Percentiles rank a stretch among this genome's conserved stretches.
These are phyloP conservation scores for Acrocera orbiculus DNA, from an alignment of 2,888 invertebrate genomes.

Conservation along the genomic window DNA sequence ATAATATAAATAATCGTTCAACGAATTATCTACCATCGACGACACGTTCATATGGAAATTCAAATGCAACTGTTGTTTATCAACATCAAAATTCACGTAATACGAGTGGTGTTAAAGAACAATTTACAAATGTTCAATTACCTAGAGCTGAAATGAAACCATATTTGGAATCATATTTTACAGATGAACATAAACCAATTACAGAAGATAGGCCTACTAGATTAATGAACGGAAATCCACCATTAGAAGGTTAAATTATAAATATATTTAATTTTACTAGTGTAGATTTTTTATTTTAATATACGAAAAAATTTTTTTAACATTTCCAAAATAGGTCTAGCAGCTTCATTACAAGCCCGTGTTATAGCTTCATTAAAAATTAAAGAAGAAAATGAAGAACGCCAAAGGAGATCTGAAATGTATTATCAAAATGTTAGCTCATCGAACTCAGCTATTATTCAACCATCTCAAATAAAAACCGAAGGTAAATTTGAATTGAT, in stretches of 20 bases:
- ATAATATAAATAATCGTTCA: not conserved
- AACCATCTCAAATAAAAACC: slow-evolving; percentile 13
- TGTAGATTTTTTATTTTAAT: not conserved
- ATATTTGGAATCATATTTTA: slow-evolving; percentile 51
- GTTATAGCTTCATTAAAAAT: slow-evolving; percentile 49
- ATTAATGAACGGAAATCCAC: slow-evolving; percentile 26
- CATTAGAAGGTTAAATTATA: slow-evolving; percentile 25
- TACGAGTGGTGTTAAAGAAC: slow-evolving; percentile 4
- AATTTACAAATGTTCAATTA: slow-evolving; percentile 31
- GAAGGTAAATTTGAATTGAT: slow-evolving; percentile 11
- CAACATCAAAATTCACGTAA: slow-evolving; percentile 5
- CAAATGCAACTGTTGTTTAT: slow-evolving; percentile 25
- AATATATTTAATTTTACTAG: not conserved
- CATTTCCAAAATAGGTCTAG: slow-evolving; percentile 39
- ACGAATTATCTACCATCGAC: slow-evolving; percentile 2
- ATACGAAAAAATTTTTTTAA: too few species aligned
- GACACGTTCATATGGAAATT: slow-evolving; percentile 14
- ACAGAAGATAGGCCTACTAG: slow-evolving; percentile 19
- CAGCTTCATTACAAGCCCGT: slow-evolving; percentile 65
- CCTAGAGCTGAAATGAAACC: slow-evolving; percentile 55
- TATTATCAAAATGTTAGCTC: slow-evolving; percentile 10
- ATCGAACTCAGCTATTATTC: slow-evolving; percentile 6
- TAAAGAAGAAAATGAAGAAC: slow-evolving; percentile 33
- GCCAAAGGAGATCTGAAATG: slow-evolving; percentile 26
- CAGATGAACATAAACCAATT: slow-evolving; percentile 40